Base-by-base conservation (phyloP, 2,797 vertebrate species). In the Sparus aurata region DNA sequence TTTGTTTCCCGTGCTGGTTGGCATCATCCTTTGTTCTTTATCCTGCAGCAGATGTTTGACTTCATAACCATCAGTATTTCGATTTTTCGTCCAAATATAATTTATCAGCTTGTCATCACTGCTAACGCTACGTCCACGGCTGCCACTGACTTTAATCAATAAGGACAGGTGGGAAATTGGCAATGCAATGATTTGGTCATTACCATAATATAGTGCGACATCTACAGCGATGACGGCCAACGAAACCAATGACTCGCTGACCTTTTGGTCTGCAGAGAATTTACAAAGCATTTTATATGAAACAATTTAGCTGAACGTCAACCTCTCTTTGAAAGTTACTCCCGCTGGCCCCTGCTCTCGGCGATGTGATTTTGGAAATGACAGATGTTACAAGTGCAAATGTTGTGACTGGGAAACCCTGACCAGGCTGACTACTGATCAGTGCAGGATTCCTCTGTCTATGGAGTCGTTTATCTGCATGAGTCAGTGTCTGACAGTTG, bases 111-210 rank as follows among this genome's bases (percentile, higher is more conserved):
- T 62, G 69, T 75, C 69, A 59, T 38, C 9, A 1, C 25, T 46
- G 70, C 34, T 12, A 60, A 55, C 1, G 18, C 45, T 47, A 27
- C 7, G 1, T 52, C 30, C 43, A n/a, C n/a, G 23, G 58, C 57
- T 61, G 34, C 34, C 23, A 34, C 62, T 53, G 34, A 81, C 57
- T 54, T 55, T 66, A 80, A 86, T 85, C 20, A 76, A 74, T 53
- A 46, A 27, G 20, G 62, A 77, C 53, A 59, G 2, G 5, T 34
- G 45, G 55, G 58, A 27, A 75, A 85, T 34, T 55, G 52, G 15
- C 34, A 65, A 69, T 43, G 73, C 2, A 62, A 30, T 53, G 18
- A 69, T 54, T 70, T 71, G 53, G 88, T 49, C 5, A 15, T 60
- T 61, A 18, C 23, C 9, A 43, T 58, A 75, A 77, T 23, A 49